Conservation (phyloP, 2,113 vertebrate species). For the Malurus melanocephalus region DNA sequence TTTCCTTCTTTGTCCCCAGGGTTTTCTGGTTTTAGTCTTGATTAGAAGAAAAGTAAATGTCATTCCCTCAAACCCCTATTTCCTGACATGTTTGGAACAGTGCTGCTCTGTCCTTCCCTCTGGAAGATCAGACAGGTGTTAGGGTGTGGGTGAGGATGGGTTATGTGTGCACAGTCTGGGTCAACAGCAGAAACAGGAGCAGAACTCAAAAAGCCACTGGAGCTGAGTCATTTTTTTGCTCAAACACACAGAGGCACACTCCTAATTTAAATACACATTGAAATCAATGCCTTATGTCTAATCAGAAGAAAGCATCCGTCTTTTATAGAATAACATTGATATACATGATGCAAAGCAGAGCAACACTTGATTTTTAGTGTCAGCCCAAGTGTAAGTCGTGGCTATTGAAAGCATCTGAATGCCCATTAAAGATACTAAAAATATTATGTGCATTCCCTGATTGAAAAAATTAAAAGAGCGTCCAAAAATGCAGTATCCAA, state of each 20-base stretch:
- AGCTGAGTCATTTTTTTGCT: not conserved
- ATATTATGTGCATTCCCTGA: not conserved
- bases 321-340: not conserved
- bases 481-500: not conserved
- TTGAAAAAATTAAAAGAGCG: not conserved
- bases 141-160: not conserved
- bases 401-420: not conserved
- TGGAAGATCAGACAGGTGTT: not conserved
- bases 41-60: not conserved
- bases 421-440: not conserved
- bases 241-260: not conserved
- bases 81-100: not conserved
- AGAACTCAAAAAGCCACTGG: not conserved
- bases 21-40: not conserved
- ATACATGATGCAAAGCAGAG: not conserved
- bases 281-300: not conserved
- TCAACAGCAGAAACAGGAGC: not conserved
- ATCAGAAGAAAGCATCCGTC: not conserved
- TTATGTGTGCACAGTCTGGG: rapidly evolving
- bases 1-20: not conserved
- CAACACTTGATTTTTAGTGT: not conserved
- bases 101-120: not conserved
- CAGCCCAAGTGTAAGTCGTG: not conserved
- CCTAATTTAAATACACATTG: not conserved
- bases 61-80: not conserved